Percentiles rank a stretch among this genome's conserved stretches.
Evolutionary conservation across 2,797 vertebrate species (phyloP).

Genomic region (Allobates femoralis): DNA sequence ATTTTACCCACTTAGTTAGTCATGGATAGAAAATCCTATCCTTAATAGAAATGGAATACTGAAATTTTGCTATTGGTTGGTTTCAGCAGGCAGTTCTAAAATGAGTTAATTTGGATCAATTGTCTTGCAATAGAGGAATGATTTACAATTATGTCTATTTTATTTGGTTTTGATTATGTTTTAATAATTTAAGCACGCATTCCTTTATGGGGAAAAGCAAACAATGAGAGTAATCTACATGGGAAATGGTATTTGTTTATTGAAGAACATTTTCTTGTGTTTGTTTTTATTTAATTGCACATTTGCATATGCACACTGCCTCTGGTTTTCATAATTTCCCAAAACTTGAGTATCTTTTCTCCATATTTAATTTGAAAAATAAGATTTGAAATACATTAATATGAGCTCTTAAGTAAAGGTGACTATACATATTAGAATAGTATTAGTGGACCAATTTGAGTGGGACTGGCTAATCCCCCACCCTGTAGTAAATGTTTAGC

Average conservation of each 20-base stretch:
- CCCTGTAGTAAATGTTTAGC: no score
- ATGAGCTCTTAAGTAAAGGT: neutral
- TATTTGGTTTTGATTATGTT: neutral
- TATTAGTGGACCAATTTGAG: no score
- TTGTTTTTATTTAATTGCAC: neutral
- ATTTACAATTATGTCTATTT: neutral
- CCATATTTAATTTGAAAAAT: neutral
- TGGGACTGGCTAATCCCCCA: no score
- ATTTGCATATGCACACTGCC: slow-evolving; percentile 7
- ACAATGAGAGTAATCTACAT: neutral
- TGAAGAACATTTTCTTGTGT: slow-evolving; percentile 2
- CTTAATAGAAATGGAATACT: neutral
- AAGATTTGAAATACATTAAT: neutral
- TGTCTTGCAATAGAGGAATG: neutral
- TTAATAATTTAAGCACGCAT: neutral
- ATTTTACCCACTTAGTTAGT: neutral
- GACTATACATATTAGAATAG: neutral
- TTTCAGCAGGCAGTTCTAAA: neutral
- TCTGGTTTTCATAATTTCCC: slow-evolving; percentile 1
- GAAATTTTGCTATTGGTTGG: neutral
- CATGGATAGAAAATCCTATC: neutral
- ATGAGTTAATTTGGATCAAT: neutral
- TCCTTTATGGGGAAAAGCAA: neutral
- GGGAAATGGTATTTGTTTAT: slow-evolving; percentile 15
- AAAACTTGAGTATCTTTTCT: neutral